These are phyloP conservation scores for Meriones unguiculatus DNA, from an alignment of 2,113 vertebrate species.

Conservation along the genomic window DNA sequence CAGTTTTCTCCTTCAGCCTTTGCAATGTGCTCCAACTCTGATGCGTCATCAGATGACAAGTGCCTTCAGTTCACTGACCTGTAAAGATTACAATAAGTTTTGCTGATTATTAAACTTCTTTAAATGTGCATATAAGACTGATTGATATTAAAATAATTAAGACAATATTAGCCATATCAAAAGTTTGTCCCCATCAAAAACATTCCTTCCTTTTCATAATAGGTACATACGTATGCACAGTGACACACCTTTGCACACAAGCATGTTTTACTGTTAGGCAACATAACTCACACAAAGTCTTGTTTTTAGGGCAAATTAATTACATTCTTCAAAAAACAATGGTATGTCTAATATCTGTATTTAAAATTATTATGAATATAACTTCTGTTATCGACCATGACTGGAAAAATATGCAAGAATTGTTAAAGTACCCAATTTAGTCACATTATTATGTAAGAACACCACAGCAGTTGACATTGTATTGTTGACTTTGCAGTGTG, in stretches of 20 bases:
- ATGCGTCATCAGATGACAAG: neutral
- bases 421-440: neutral
- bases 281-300: neutral
- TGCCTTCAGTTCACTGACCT: neutral
- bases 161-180: neutral
- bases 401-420: neutral
- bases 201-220: neutral
- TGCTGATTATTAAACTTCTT: neutral
- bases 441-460: neutral
- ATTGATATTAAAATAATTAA: neutral
- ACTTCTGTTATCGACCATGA: neutral
- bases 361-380: constrained; percentile 25
- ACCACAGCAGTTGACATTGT: neutral
- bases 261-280: neutral
- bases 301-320: neutral
- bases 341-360: neutral
- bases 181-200: neutral
- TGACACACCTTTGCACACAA: neutral
- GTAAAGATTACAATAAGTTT: neutral
- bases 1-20: no score
- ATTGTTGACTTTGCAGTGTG: neutral
- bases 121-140: neutral
- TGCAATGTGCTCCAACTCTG: neutral
- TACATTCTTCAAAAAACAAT: neutral
- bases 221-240: no score